Evolutionary conservation across 2,113 vertebrate species (phyloP).

Genomic region (Eptesicus fuscus): DNA sequence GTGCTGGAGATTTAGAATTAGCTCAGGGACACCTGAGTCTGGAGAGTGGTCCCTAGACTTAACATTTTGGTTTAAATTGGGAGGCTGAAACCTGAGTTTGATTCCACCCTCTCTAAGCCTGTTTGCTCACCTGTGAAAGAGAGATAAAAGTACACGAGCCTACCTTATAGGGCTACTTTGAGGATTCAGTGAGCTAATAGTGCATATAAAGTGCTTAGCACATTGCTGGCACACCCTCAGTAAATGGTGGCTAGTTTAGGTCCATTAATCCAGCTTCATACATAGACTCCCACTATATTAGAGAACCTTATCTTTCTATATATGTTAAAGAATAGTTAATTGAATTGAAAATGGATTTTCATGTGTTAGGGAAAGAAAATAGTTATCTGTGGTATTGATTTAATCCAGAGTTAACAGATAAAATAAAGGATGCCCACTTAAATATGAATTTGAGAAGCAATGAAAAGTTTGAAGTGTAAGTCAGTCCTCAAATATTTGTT

Average conservation of each 20-base stretch:
- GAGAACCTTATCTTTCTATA: not conserved
- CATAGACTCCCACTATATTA: not conserved
- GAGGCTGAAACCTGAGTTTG: not conserved
- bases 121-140: not conserved
- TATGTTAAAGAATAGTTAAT: not conserved
- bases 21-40: not conserved
- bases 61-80: not conserved
- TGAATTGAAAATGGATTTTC: not conserved
- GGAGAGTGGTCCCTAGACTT: not conserved
- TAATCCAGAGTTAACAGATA: constrained; percentile 4
- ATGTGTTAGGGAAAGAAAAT: constrained; percentile 36
- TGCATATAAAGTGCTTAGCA: not conserved
- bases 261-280: not conserved
- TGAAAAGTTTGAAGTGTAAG: not conserved
- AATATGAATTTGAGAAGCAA: constrained; percentile 19
- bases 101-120: not conserved
- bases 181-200: not conserved
- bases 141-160: not conserved
- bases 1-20: not conserved
- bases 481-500: not conserved
- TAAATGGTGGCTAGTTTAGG: not conserved
- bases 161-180: not conserved
- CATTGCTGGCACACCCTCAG: not conserved
- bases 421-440: not conserved
- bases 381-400: not conserved